These are phyloP conservation scores for Cloeon dipterum DNA, from an alignment of 2,888 invertebrate species.

Conservation along the genomic window DNA sequence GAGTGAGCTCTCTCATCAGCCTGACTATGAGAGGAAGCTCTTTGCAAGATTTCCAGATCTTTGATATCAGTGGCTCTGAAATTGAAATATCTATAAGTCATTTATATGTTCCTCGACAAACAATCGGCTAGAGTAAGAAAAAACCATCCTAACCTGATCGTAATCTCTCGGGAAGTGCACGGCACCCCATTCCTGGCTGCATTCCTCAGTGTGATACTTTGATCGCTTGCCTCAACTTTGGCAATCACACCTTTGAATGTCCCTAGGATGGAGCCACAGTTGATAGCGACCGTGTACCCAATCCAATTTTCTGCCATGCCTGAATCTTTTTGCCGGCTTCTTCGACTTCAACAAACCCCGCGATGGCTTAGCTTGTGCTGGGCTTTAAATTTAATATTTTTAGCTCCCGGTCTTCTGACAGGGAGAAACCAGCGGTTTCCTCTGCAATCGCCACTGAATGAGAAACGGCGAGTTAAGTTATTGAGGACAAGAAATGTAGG, in stretches of 20 bases:
- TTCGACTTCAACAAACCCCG: no score
- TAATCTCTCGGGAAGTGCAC: conserved; percentile 31
- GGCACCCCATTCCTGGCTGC: conserved; percentile 63
- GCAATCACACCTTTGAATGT: conserved; percentile 61
- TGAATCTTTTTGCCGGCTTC: neutral
- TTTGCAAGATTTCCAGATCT: conserved; percentile 55
- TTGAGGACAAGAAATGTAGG: no score
- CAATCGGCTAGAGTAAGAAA: no score
- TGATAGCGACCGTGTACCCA: conserved; percentile 65
- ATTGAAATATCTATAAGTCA: conserved; percentile 3
- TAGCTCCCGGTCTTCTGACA: no score
- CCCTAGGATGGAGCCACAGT: conserved; percentile 52
- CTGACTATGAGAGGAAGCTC: no score
- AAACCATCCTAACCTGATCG: conserved; percentile 39
- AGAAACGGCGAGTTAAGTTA: no score
- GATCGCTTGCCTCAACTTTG: conserved; percentile 39
- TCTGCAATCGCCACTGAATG: no score
- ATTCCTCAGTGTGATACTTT: conserved; percentile 44
- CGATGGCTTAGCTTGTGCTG: no score
- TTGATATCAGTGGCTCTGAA: conserved; percentile 32
- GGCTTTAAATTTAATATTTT: no score
- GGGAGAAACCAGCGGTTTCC: no score
- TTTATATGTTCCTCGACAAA: neutral
- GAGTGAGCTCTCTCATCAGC: no score
- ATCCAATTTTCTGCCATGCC: conserved; percentile 23